phyloP scores from a whole-genome alignment of 2,888 invertebrate species.

The Chrysodeixis includens region DNA sequence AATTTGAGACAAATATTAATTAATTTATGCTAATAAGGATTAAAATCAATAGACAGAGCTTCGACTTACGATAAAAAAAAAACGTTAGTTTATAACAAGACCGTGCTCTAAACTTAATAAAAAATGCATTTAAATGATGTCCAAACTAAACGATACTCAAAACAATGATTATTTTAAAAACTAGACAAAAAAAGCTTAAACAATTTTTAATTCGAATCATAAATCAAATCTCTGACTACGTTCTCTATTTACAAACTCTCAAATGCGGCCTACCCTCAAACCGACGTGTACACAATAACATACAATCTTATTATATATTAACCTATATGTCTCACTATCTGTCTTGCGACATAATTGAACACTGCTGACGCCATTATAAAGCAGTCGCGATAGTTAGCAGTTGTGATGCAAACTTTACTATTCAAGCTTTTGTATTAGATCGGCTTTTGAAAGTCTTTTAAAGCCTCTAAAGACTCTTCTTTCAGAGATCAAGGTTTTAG shows the following conservation, averaged over 20 bases:
- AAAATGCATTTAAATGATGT: not conserved
- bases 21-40: constrained; percentile 26
- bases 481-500: too few relatives aligned
- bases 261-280: constrained; percentile 32
- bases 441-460: not conserved
- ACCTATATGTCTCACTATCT: constrained; percentile 61
- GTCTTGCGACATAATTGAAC: constrained; percentile 47
- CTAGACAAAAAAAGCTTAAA: not conserved
- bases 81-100: not conserved
- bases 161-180: not conserved
- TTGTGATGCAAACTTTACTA: not conserved
- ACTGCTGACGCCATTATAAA: constrained; percentile 35
- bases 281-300: constrained; percentile 33
- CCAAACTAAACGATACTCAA: not conserved
- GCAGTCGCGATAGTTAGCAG: constrained; percentile 36
- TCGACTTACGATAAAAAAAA: not conserved
- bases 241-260: constrained; percentile 33
- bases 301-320: constrained; percentile 56
- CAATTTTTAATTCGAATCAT: not conserved
- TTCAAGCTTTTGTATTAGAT: not conserved
- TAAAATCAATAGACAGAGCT: constrained; percentile 29
- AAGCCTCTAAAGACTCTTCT: not conserved
- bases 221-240: not conserved
- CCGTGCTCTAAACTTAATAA: not conserved
- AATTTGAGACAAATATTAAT: constrained; percentile 15